Conservation (phyloP, 2,888 invertebrate genomes). For the Phytoseiulus persimilis region DNA sequence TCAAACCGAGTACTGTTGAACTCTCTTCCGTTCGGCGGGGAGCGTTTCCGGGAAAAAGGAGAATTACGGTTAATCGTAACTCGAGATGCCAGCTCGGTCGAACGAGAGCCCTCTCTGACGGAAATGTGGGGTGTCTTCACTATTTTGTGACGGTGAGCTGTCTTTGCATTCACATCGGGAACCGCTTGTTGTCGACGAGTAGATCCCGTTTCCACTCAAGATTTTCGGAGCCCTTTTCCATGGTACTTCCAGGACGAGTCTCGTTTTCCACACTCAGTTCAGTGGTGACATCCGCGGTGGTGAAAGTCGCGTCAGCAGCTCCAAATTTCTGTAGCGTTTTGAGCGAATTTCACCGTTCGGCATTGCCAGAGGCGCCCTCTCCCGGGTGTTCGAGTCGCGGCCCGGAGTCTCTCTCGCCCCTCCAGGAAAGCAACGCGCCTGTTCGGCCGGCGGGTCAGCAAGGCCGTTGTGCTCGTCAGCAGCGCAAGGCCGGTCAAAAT, state of each 20-base stretch:
- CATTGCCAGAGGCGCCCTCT: constrained; percentile 35
- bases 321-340: background rate
- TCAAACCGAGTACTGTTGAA: no score
- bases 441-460: background rate
- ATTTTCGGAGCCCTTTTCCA: background rate
- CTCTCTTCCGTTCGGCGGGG: no score
- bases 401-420: background rate
- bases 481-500: background rate
- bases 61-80: no score
- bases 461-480: background rate
- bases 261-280: background rate
- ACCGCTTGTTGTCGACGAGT: background rate
- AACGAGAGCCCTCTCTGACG: no score
- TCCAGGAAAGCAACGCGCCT: background rate
- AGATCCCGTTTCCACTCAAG: background rate
- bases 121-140: no score
- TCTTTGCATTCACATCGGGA: background rate
- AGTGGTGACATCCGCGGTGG: no score
- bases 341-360: background rate
- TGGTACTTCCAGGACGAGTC: background rate
- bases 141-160: background rate
- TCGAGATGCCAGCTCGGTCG: no score
- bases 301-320: background rate
- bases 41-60: no score
- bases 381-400: background rate